These are phyloP conservation scores for Valencia hispanica DNA, from an alignment of 2,797 vertebrate species.

Conservation along the genomic window DNA sequence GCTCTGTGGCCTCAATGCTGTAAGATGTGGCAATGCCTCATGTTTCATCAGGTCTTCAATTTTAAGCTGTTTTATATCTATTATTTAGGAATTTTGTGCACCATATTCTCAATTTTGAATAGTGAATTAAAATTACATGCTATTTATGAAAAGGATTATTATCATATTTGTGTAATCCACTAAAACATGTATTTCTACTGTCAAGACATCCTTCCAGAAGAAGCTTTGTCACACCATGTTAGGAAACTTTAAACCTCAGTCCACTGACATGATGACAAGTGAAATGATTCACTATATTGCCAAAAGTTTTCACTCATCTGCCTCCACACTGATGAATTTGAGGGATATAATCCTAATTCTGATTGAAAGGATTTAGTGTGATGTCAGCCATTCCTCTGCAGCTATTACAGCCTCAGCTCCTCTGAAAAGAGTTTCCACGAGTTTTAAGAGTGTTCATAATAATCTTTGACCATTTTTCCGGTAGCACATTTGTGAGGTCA, in stretches of 20 bases:
- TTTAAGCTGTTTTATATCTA: background rate
- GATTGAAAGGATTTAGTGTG: background rate
- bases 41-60: background rate
- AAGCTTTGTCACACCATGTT: background rate
- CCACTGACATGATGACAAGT: background rate
- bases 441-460: background rate
- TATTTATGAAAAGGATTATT: background rate
- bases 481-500: background rate
- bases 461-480: background rate
- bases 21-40: conserved; percentile 74
- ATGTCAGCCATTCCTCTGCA: background rate
- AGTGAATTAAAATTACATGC: background rate
- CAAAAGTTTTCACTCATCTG: background rate
- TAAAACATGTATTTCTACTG: background rate
- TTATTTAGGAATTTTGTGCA: background rate
- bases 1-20: conserved; percentile 93
- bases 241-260: background rate
- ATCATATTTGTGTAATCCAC: background rate
- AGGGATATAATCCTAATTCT: background rate
- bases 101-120: background rate
- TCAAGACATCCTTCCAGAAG: background rate
- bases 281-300: background rate
- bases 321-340: background rate
- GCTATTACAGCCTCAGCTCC: background rate
- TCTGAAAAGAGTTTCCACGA: background rate